phyloP scores from a whole-genome alignment of 1,140 invertebrate genomes.

The Trichomalopsis sarcophagae region DNA sequence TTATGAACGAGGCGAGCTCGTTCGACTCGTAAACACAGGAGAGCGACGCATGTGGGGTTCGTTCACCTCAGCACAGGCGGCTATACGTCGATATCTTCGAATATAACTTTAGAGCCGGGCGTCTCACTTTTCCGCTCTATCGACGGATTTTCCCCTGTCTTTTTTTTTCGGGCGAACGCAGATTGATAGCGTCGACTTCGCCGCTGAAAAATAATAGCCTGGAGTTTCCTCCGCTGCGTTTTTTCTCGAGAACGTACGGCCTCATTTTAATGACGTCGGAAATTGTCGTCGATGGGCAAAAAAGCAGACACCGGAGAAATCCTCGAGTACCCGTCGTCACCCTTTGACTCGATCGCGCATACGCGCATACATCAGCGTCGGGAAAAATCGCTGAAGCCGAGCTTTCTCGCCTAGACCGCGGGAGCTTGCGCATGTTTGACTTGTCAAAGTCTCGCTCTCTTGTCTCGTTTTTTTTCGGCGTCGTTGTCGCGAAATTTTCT shows the following conservation, averaged over 20 bases:
- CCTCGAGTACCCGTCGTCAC: not conserved
- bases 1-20: not conserved
- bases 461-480: not conserved
- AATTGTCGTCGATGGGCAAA: not conserved
- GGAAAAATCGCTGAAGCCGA: constrained; percentile 48
- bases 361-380: not conserved
- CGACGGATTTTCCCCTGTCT: not conserved
- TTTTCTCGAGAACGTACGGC: too few species aligned
- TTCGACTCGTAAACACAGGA: not conserved
- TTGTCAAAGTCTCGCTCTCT: constrained; percentile 50
- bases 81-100: not conserved
- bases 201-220: too few species aligned
- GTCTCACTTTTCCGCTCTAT: constrained; percentile 10
- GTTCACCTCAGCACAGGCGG: not conserved
- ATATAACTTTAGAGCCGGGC: constrained; percentile 11
- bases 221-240: too few species aligned
- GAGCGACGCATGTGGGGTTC: not conserved
- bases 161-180: not conserved
- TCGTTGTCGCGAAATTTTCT: constrained; percentile 42
- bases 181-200: not conserved
- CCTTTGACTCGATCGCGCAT: not conserved
- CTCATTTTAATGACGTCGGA: too few species aligned
- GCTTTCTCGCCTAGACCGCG: constrained; percentile 45
- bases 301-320: not conserved
- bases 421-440: constrained; percentile 55